Percentiles rank a stretch among this genome's conserved stretches.
Conservation (phyloP, 64 coral and sea anemone species). For the Cladopsammia gracilis region DNA sequence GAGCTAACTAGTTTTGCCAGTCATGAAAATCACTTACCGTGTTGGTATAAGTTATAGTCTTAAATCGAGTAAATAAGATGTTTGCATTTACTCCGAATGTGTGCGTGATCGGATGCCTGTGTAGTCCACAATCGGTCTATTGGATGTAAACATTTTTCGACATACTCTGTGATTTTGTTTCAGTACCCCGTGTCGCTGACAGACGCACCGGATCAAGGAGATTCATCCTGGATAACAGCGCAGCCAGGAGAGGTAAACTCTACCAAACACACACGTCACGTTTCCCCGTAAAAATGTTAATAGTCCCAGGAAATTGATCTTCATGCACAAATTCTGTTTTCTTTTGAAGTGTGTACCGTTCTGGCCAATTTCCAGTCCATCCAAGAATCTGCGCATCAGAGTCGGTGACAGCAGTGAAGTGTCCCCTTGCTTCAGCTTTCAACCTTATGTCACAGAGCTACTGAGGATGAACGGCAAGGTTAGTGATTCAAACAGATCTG, state of each 20-base stretch:
- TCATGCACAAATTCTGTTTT: neutral
- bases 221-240: conserved; percentile 72
- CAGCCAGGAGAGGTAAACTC: conserved; percentile 79
- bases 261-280: no score
- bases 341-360: conserved; percentile 83
- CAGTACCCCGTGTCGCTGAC: conserved; percentile 77
- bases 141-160: no score
- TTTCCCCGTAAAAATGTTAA: no score
- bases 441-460: conserved; percentile 82
- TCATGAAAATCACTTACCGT: no score
- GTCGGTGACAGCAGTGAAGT: conserved; percentile 72
- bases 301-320: no score
- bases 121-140: neutral
- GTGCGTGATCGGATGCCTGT: no score
- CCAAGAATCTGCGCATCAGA: conserved; percentile 79
- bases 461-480: conserved; percentile 78
- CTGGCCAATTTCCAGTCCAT: conserved; percentile 80
- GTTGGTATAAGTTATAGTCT: no score
- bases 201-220: conserved; percentile 55
- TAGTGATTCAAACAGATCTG: neutral
- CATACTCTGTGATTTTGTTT: neutral
- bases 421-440: conserved; percentile 88
- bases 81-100: no score
- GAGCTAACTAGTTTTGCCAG: no score
- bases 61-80: no score